Conservation (phyloP, 1,140 invertebrate genomes). For the Drosophila truncata region DNA sequence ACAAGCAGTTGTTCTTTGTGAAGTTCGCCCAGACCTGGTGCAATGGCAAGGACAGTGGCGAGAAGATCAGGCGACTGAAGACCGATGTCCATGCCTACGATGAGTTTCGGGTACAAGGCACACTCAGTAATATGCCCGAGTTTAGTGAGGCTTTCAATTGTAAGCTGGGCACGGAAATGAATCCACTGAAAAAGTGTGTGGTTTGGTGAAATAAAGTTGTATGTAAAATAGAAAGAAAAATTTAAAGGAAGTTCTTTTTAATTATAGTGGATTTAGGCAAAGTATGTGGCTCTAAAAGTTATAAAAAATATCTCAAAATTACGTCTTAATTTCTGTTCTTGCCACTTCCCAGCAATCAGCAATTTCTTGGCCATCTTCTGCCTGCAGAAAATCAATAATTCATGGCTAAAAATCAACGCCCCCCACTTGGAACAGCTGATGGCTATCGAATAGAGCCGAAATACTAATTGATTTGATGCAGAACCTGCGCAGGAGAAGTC, state of each 20-base stretch:
- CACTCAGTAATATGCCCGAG: conserved; percentile 88
- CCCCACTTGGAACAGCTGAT: conserved; percentile 65
- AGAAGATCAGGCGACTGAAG: conserved; percentile 69
- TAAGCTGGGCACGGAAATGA: conserved; percentile 87
- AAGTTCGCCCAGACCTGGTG: conserved; percentile 87
- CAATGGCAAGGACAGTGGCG: conserved; percentile 85
- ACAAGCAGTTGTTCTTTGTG: conserved; percentile 87
- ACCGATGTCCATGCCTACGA: conserved; percentile 82
- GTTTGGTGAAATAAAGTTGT: conserved; percentile 70
- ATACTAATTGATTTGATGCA: conserved; percentile 83
- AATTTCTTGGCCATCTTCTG: conserved; percentile 12
- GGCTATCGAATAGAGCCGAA: conserved; percentile 40
- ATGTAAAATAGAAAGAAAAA: background rate
- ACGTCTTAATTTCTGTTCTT: background rate
- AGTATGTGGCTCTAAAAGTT: background rate
- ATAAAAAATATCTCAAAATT: background rate
- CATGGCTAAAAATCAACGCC: conserved; percentile 38
- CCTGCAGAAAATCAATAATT: conserved; percentile 28
- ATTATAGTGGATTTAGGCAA: background rate
- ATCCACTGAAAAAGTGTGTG: conserved; percentile 89
- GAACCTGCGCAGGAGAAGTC: conserved; percentile 56
- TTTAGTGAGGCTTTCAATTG: conserved; percentile 89
- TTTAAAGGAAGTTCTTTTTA: background rate
- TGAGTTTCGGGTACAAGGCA: conserved; percentile 88
- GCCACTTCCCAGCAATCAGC: background rate